phyloP scores from a whole-genome alignment of 2,113 vertebrate species.

The Catharus fuscescens region DNA sequence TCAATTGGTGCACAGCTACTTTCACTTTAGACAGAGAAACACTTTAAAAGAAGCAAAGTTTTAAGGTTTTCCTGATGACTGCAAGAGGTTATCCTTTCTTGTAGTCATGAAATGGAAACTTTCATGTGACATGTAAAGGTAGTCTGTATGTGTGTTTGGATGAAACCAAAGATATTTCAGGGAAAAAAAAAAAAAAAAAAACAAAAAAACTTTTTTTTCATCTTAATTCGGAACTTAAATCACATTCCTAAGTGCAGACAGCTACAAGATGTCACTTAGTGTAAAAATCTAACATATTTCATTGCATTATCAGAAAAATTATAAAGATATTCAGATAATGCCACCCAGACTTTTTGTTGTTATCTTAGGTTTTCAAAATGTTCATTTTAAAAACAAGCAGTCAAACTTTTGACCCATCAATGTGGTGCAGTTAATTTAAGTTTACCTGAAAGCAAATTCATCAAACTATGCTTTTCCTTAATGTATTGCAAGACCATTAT shows the following conservation, averaged over 20 bases:
- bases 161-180: neutral
- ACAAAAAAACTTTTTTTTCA: neutral
- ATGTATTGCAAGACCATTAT: slow-evolving; percentile 21
- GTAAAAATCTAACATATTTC: neutral
- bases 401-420: slow-evolving; percentile 45
- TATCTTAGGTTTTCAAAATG: neutral
- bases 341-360: neutral
- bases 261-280: neutral
- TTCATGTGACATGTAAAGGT: neutral
- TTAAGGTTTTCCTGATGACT: neutral
- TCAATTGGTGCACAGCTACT: neutral
- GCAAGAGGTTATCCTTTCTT: neutral
- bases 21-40: neutral
- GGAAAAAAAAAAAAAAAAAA: neutral
- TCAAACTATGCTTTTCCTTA: neutral
- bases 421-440: slow-evolving; percentile 40
- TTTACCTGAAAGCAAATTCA: slow-evolving; percentile 36
- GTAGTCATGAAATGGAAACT: neutral
- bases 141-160: neutral
- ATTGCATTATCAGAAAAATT: neutral
- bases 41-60: neutral
- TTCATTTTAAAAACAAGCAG: neutral
- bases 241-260: neutral
- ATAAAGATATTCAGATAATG: neutral
- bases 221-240: neutral